Evolutionary conservation across 2,113 vertebrate genomes (phyloP).

Genomic region (Oenanthe oenanthe): DNA sequence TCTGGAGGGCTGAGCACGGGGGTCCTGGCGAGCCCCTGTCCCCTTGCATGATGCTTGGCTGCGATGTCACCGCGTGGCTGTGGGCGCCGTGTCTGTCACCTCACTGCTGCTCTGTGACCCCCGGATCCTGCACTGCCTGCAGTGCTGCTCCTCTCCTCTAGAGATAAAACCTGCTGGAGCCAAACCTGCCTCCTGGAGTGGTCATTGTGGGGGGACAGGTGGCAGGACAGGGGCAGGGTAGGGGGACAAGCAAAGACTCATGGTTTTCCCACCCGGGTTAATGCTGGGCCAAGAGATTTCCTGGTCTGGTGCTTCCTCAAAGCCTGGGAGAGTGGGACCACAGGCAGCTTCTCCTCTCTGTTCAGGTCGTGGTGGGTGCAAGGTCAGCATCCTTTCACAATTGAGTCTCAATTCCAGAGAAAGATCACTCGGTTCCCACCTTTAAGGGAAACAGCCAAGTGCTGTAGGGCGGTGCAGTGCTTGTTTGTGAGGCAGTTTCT

Average conservation of each 20-base stretch:
- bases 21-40: background rate
- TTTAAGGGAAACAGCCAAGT: background rate
- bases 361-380: accelerated
- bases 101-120: background rate
- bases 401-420: accelerated
- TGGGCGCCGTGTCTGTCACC: accelerated
- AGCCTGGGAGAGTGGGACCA: background rate
- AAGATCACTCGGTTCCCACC: background rate
- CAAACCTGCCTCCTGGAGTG: background rate
- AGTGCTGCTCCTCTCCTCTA: background rate
- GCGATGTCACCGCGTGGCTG: accelerated
- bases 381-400: background rate
- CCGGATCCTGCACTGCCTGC: accelerated
- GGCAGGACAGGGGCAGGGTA: background rate
- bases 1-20: background rate
- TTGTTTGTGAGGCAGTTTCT: background rate
- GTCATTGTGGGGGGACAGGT: accelerated
- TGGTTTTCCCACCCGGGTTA: accelerated
- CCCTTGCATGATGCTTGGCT: constrained; percentile 22
- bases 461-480: background rate
- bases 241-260: background rate
- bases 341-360: accelerated
- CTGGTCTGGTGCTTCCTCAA: background rate
- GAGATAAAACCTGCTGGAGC: constrained; percentile 57
- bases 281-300: accelerated